Percentiles rank a stretch among this genome's conserved stretches.
Evolutionary conservation across 2,888 invertebrate genomes (phyloP).

Genomic region (Apodemia mormo): DNA sequence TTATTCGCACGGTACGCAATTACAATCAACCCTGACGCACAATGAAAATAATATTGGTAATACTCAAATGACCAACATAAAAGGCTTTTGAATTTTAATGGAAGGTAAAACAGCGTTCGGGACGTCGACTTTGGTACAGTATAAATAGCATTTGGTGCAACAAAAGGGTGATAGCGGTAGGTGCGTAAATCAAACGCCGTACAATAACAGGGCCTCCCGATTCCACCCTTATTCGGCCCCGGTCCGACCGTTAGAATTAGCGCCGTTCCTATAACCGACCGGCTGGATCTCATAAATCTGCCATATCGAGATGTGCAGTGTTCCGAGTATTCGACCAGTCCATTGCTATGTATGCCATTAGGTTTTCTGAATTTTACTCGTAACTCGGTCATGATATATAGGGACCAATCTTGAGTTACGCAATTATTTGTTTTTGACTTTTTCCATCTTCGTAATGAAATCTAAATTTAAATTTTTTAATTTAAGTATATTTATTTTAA

Average conservation of each 20-base stretch:
- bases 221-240: slow-evolving; percentile 54
- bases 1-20: slow-evolving; percentile 4
- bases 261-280: slow-evolving; percentile 59
- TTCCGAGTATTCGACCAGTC: slow-evolving; percentile 45
- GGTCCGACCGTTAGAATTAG: slow-evolving; percentile 43
- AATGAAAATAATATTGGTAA: slow-evolving; percentile 23
- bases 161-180: slow-evolving; percentile 80
- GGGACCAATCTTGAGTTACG: neutral
- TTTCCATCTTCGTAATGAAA: neutral
- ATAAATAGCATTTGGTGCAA: slow-evolving; percentile 72
- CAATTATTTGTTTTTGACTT: neutral
- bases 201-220: slow-evolving; percentile 69
- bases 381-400: slow-evolving; percentile 8
- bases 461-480: too few relatives aligned
- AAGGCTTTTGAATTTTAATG: slow-evolving; percentile 24
- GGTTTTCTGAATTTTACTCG: slow-evolving; percentile 47
- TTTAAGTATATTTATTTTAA: too few relatives aligned
- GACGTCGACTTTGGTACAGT: slow-evolving; percentile 70
- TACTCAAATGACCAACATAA: slow-evolving; percentile 24
- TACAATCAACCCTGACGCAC: slow-evolving; percentile 21
- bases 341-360: slow-evolving; percentile 69
- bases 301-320: slow-evolving; percentile 70
- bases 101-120: slow-evolving; percentile 30
- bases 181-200: slow-evolving; percentile 81
- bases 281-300: slow-evolving; percentile 75